These are phyloP conservation scores for Phenacoccus solenopsis DNA, from an alignment of 1,140 invertebrate species.

Conservation along the genomic window DNA sequence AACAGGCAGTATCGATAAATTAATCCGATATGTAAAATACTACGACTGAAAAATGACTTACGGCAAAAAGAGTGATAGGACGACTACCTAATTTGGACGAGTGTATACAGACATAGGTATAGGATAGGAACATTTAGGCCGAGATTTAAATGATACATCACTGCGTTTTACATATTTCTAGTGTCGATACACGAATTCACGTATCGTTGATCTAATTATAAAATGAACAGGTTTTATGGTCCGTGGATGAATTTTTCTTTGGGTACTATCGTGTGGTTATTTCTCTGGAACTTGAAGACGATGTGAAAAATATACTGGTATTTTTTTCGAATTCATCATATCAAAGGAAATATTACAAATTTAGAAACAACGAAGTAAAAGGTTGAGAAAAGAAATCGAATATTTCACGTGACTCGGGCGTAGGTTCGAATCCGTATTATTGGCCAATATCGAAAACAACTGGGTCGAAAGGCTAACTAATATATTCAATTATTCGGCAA, in stretches of 20 bases:
- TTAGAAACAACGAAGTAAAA: background rate
- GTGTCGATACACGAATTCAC: background rate
- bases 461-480: background rate
- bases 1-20: background rate
- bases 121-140: background rate
- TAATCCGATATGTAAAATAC: constrained; percentile 2
- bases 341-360: background rate
- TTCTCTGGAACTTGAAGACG: background rate
- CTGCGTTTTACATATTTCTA: background rate
- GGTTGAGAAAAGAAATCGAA: background rate
- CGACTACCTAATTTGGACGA: background rate
- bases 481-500: background rate
- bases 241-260: background rate
- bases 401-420: background rate
- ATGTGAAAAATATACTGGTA: background rate
- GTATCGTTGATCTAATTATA: background rate
- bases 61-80: background rate
- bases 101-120: no score
- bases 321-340: background rate
- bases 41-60: background rate
- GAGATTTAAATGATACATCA: background rate
- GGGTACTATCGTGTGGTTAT: background rate
- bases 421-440: background rate
- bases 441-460: background rate
- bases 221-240: background rate